Evolutionary conservation across 2,797 vertebrate species (phyloP).

Genomic region (Malacoraja senta): DNA sequence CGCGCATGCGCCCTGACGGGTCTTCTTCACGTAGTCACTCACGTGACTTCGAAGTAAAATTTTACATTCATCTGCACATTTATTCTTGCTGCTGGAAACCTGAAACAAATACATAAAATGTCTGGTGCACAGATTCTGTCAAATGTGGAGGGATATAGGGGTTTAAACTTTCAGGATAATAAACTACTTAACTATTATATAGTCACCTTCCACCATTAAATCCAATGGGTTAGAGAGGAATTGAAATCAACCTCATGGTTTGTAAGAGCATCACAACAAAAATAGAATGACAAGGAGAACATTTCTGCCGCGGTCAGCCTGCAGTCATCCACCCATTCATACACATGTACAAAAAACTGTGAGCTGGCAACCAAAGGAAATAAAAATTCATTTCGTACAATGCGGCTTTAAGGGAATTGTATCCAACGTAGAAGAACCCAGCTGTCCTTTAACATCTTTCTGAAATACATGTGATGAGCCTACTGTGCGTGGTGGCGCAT

Average conservation of each 20-base stretch:
- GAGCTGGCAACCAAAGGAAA: neutral
- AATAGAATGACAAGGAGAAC: neutral
- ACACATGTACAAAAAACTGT: neutral
- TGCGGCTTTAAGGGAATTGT: neutral
- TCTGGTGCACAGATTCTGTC: too few species aligned
- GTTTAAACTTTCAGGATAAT: too few species aligned
- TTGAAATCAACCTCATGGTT: neutral
- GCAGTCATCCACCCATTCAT: neutral
- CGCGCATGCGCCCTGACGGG: too few species aligned
- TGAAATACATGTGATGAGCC: conserved; percentile 2
- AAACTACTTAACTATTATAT: too few species aligned
- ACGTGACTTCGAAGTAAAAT: too few species aligned
- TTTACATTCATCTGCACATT: neutral
- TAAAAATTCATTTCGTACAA: neutral
- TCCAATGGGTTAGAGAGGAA: too few species aligned
- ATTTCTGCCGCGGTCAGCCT: neutral
- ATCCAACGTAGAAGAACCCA: neutral
- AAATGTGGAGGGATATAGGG: too few species aligned
- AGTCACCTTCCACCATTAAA: neutral
- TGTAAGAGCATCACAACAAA: neutral
- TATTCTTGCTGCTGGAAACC: too few species aligned
- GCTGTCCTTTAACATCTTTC: conserved; percentile 25
- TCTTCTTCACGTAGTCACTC: too few species aligned
- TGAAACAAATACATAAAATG: too few species aligned
- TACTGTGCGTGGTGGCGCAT: conserved; percentile 14